Evolutionary conservation across 2,113 vertebrate species (phyloP), one percentile per base, ranked within the genome.

Genomic region (Chloebia gouldiae): DNA sequence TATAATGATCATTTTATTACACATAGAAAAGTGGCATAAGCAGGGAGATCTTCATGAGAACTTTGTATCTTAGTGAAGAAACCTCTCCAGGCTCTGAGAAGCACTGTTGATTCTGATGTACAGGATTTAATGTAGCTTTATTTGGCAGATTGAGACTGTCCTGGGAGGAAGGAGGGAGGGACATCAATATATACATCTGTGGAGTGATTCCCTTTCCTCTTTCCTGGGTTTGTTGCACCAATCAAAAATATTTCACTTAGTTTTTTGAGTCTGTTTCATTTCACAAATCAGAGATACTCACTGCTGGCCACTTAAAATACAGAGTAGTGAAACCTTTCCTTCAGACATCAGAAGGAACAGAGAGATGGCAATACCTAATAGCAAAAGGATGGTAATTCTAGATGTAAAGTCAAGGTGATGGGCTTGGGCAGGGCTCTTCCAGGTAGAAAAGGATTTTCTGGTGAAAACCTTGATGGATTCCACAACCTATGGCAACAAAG

Each of bases 1-100:
- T 90, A 93, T 86, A 71, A 66, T 28, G 63, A 90, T 94, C 72
- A 90, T 81, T 96, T 98, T 88, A 53, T 69, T 92, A 51, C 63
- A 28, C 92, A 93, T 75, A 40, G 96, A 95, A 81, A 95, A 93
- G 59, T 91, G 53, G 72, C 44, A 72, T 39, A 85, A 85, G 45
- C n/a, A 72, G 91, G 90, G 33, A 72, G 47, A 78, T 71, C 94
- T 96, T 97, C 79, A 94, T 84, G 92, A 79, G 7, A 8, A 90
- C 47, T 91, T 97, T 92, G 54, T 92, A 35, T 77, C 51, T 66
- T 31, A 22, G 68, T 68, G 81, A 88, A 37, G 4, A 65, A 88
- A 13, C 33, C 69, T 81, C 66, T 86, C 6, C 57, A 69, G 27
- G 51, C 51, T 82, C 86, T 86, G 22, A 42, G 76, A 86, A 82